phyloP scores from a whole-genome alignment of 2,888 invertebrate genomes.

The Smittia aterrima region DNA sequence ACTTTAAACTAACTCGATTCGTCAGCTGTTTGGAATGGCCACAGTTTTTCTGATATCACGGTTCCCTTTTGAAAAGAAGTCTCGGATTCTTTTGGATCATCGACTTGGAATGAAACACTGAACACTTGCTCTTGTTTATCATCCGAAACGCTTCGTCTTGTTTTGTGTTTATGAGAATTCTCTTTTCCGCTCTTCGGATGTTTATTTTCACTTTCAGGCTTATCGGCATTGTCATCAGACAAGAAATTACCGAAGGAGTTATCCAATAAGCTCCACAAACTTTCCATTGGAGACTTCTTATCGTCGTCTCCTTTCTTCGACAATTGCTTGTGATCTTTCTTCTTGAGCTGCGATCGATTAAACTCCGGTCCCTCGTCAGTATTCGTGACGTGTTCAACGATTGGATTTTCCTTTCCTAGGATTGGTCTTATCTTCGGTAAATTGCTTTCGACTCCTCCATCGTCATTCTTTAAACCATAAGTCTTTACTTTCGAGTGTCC shows the following conservation, averaged over 20 bases:
- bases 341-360: neutral
- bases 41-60: conserved; percentile 33
- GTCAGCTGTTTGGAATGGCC: conserved; percentile 14
- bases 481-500: conserved; percentile 85
- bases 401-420: conserved; percentile 49
- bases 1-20: conserved; percentile 12
- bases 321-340: conserved; percentile 43
- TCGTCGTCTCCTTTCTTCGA: conserved; percentile 1
- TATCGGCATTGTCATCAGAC: conserved; percentile 44
- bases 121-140: conserved; percentile 16
- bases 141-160: neutral
- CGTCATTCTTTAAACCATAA: conserved; percentile 64
- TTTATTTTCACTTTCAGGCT: conserved; percentile 2
- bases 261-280: conserved; percentile 51
- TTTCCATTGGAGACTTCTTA: conserved; percentile 46
- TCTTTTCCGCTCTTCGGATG: neutral
- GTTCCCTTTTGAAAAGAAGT: conserved; percentile 24
- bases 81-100: neutral
- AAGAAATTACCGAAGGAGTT: conserved; percentile 48
- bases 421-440: conserved; percentile 54
- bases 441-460: conserved; percentile 47
- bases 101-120: conserved; percentile 19
- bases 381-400: conserved; percentile 47
- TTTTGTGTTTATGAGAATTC: neutral
- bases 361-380: neutral